Conservation (phyloP, 2,888 invertebrate species). For the Drosophila cognata region DNA sequence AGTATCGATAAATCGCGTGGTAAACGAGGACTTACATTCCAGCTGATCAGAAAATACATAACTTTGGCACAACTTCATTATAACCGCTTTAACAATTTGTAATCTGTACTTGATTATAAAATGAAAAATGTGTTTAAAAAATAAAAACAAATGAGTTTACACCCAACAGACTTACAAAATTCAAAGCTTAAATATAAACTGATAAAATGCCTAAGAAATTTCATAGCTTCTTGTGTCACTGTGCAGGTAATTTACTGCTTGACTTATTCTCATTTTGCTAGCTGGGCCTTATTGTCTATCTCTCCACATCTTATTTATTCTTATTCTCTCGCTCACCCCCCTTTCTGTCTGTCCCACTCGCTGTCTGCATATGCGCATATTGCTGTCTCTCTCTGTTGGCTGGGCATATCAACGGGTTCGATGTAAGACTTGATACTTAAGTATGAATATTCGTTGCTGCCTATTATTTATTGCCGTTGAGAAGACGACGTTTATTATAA, state of each 20-base stretch:
- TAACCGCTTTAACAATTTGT: background rate
- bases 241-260: constrained; percentile 72
- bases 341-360: background rate
- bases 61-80: background rate
- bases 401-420: constrained; percentile 67
- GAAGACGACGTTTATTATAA: constrained; percentile 79
- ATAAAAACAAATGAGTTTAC: background rate
- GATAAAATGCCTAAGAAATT: background rate
- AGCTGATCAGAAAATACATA: background rate
- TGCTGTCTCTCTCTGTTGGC: constrained; percentile 30
- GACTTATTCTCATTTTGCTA: constrained; percentile 58
- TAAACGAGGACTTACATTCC: background rate
- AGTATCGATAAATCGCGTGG: background rate
- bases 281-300: constrained; percentile 34
- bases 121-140: background rate
- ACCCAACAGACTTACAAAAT: background rate
- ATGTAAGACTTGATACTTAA: constrained; percentile 74
- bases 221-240: constrained; percentile 21
- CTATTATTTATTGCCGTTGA: constrained; percentile 78
- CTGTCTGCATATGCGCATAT: background rate
- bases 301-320: constrained; percentile 25
- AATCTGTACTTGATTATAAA: background rate
- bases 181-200: background rate
- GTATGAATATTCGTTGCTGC: constrained; percentile 53
- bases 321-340: background rate